Percentiles rank a stretch among this genome's conserved stretches.
Evolutionary conservation across 2,888 invertebrate genomes (phyloP).

Genomic region (Barypeithes pellucidus): DNA sequence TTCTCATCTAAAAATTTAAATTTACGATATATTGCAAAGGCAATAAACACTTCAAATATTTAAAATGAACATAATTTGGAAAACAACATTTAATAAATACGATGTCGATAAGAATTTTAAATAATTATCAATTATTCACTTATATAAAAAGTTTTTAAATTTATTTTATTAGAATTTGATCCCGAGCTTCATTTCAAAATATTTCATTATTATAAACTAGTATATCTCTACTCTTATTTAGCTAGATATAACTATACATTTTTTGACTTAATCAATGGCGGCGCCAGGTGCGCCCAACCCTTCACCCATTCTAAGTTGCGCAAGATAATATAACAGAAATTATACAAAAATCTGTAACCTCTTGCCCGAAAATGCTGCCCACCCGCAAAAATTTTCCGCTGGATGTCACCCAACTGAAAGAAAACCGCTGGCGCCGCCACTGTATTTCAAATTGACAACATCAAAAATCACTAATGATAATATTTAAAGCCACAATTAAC

Average conservation of each 20-base stretch:
- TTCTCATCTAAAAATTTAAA: background rate
- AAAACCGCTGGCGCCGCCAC: too few relatives aligned
- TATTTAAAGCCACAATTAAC: conserved; percentile 44
- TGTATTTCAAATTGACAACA: conserved; percentile 23
- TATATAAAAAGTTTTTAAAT: background rate
- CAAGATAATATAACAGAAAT: too few relatives aligned
- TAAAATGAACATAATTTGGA: background rate
- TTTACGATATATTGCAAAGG: conserved; percentile 1
- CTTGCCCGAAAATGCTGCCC: too few relatives aligned
- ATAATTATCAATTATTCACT: background rate
- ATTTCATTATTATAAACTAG: background rate
- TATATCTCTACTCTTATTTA: background rate
- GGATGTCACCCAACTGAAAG: too few relatives aligned
- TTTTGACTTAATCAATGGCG: conserved; percentile 21
- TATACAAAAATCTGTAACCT: too few relatives aligned
- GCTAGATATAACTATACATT: conserved; percentile 17
- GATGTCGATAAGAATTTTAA: background rate
- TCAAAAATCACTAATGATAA: conserved; percentile 49
- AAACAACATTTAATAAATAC: conserved; percentile 2
- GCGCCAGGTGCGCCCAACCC: too few relatives aligned
- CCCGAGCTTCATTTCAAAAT: too few relatives aligned
- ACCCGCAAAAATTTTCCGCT: too few relatives aligned
- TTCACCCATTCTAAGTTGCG: too few relatives aligned
- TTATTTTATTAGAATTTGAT: too few relatives aligned
- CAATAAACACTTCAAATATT: conserved; percentile 8